Percentiles rank a stretch among this genome's conserved stretches.
These are phyloP conservation scores for Adelosebastes latens DNA, from an alignment of 2,797 vertebrate species.

Conservation along the genomic window DNA sequence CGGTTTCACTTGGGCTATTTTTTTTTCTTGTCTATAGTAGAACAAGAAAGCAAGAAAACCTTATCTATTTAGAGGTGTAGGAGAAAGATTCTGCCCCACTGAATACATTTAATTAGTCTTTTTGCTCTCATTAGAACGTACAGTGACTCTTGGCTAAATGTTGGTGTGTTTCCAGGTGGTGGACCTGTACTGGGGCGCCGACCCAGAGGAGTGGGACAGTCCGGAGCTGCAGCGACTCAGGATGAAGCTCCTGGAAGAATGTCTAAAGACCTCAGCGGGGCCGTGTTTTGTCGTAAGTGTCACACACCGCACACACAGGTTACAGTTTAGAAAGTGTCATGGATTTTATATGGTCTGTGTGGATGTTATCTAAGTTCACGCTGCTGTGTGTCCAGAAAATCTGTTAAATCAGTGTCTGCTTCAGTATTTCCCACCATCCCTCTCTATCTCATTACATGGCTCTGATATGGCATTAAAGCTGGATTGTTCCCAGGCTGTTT, in stretches of 20 bases:
- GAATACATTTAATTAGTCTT: neutral
- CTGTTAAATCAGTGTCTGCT: neutral
- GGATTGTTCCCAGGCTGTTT: slow-evolving; percentile 5
- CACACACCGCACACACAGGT: neutral
- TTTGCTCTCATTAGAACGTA: neutral
- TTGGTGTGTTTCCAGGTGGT: slow-evolving; percentile 86
- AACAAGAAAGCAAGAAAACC: neutral
- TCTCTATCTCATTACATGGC: slow-evolving; percentile 16
- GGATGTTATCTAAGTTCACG: neutral
- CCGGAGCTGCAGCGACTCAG: slow-evolving; percentile 93
- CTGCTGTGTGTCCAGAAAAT: neutral
- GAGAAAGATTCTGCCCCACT: neutral
- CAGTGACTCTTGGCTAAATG: neutral
- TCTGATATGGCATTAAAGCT: neutral
- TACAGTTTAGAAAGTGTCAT: neutral
- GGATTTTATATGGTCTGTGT: neutral
- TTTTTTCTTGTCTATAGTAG: neutral
- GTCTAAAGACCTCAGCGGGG: slow-evolving; percentile 96
- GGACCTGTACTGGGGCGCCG: slow-evolving; percentile 96
- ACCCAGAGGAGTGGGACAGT: slow-evolving; percentile 94
- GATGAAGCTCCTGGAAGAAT: slow-evolving; percentile 97
- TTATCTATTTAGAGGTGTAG: neutral
- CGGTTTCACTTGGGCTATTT: neutral
- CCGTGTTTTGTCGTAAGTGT: slow-evolving; percentile 98
- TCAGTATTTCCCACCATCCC: neutral